Percentiles rank a stretch among this genome's conserved stretches.
Evolutionary conservation across 1,140 invertebrate genomes (phyloP).

Genomic region (Drosophila navojoa): DNA sequence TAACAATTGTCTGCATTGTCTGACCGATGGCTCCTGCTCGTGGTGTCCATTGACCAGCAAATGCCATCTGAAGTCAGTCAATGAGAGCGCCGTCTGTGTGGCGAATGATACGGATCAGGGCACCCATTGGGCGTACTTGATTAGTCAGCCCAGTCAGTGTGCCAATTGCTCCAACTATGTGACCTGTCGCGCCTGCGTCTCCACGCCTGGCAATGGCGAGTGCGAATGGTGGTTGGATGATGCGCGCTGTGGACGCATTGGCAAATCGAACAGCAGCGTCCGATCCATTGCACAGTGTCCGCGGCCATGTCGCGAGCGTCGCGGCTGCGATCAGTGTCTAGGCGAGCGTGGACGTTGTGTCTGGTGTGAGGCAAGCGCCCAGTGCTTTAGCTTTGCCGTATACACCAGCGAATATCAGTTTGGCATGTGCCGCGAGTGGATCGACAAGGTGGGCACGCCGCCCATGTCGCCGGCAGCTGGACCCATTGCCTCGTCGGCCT

Average conservation of each 20-base stretch:
- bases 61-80: slow-evolving; percentile 87
- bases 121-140: slow-evolving; percentile 90
- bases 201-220: slow-evolving; percentile 84
- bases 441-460: slow-evolving; percentile 89
- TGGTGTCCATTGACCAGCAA: slow-evolving; percentile 92
- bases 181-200: slow-evolving; percentile 91
- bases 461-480: slow-evolving; percentile 63
- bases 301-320: slow-evolving; percentile 89
- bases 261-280: slow-evolving; percentile 89
- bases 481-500: slow-evolving; percentile 16
- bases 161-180: slow-evolving; percentile 94
- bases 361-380: slow-evolving; percentile 95
- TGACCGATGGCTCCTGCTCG: slow-evolving; percentile 94
- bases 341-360: slow-evolving; percentile 94
- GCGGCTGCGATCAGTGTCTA: slow-evolving; percentile 92
- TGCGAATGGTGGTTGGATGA: slow-evolving; percentile 96
- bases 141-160: slow-evolving; percentile 91
- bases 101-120: slow-evolving; percentile 39
- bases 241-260: slow-evolving; percentile 91
- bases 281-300: slow-evolving; percentile 88
- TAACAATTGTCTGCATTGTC: slow-evolving; percentile 93
- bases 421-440: slow-evolving; percentile 95
- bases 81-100: slow-evolving; percentile 87
- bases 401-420: slow-evolving; percentile 97
- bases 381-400: slow-evolving; percentile 97